These are phyloP conservation scores for Sericinus montela DNA, from an alignment of 2,888 invertebrate genomes.

Conservation along the genomic window DNA sequence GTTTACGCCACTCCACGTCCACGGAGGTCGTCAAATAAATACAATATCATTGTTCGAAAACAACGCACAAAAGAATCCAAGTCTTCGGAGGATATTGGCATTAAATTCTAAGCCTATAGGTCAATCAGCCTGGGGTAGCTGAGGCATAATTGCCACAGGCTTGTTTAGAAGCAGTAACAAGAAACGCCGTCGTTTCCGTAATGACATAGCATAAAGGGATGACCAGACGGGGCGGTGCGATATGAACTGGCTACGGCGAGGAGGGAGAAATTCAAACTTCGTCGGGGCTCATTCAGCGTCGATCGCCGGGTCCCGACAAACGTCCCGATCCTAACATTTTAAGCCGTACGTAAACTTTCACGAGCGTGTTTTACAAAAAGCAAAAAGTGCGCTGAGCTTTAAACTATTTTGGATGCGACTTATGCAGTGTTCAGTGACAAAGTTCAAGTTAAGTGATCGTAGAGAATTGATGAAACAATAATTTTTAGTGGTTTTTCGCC, in stretches of 20 bases:
- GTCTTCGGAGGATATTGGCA: not conserved
- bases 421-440: conserved; percentile 2
- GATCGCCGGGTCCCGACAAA: conserved; percentile 9
- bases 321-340: conserved; percentile 2
- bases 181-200: conserved; percentile 16
- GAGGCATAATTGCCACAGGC: conserved; percentile 1
- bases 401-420: conserved; percentile 5
- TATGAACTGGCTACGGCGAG: conserved; percentile 31
- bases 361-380: conserved; percentile 32
- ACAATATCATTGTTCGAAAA: not conserved
- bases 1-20: no score
- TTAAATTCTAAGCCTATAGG: conserved; percentile 1
- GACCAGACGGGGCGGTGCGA: conserved; percentile 18
- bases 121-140: conserved; percentile 1
- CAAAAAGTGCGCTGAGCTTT: conserved; percentile 22
- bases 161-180: conserved; percentile 12
- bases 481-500: not conserved
- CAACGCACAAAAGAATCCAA: not conserved
- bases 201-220: conserved; percentile 19
- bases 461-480: not conserved
- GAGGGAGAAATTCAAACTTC: conserved; percentile 28
- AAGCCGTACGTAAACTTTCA: conserved; percentile 37
- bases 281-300: conserved; percentile 20
- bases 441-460: conserved; percentile 4
- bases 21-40: no score